These are phyloP conservation scores for Cnemophilus loriae DNA, from an alignment of 2,113 vertebrate species.

Conservation along the genomic window DNA sequence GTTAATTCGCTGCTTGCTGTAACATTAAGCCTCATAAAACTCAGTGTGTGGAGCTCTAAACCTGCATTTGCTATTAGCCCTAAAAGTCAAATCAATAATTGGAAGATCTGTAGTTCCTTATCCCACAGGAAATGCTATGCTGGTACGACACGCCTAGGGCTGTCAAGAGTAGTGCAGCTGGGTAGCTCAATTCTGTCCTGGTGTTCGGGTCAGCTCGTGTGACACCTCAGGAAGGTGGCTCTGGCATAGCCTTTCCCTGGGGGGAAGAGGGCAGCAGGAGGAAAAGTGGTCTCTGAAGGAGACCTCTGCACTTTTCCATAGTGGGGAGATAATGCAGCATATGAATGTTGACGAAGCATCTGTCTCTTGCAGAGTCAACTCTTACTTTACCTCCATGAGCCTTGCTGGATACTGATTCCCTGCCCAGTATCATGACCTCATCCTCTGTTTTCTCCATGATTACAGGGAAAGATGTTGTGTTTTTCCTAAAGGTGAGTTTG, in stretches of 20 bases:
- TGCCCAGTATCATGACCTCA: fast-evolving
- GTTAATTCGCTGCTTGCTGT: neutral
- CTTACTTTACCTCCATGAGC: neutral
- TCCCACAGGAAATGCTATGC: neutral
- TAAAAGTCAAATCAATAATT: conserved; percentile 36
- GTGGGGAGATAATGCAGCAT: neutral
- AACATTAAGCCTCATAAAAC: neutral
- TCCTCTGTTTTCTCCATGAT: neutral
- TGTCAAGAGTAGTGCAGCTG: neutral
- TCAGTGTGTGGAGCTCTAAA: neutral
- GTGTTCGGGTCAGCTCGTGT: neutral
- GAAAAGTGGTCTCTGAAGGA: neutral
- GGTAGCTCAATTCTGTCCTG: neutral
- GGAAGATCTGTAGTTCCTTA: neutral
- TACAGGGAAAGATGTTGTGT: fast-evolving
- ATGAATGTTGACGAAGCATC: neutral
- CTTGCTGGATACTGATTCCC: neutral
- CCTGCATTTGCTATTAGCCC: neutral
- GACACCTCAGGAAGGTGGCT: neutral
- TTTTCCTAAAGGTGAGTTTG: neutral
- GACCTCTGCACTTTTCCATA: neutral
- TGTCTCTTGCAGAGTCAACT: neutral
- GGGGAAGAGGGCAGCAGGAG: neutral
- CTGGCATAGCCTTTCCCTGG: neutral
- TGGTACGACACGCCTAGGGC: neutral